A percentile compares a stretch with the other conserved stretches of the same genome.
Conservation (phyloP, 1,140 invertebrate species). For the Drosophila elegans region DNA sequence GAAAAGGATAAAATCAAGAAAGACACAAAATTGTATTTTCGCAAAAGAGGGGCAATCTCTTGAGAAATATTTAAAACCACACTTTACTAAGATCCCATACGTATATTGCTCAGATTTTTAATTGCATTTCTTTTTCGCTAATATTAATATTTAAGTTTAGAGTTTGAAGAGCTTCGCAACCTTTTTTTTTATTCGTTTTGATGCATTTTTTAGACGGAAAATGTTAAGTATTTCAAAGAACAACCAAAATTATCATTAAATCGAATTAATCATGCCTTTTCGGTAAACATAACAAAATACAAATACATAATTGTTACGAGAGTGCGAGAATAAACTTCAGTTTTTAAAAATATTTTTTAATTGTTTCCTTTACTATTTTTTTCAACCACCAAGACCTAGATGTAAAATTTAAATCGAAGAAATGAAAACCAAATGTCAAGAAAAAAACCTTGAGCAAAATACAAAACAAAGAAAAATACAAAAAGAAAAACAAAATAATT, state of each 20-base stretch:
- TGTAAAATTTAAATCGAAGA: constrained; percentile 13
- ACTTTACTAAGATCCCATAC: constrained; percentile 4
- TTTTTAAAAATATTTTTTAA: constrained; percentile 3
- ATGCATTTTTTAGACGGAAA: constrained; percentile 14
- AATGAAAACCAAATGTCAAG: constrained; percentile 5
- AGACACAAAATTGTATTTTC: constrained; percentile 8
- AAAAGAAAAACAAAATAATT: not conserved
- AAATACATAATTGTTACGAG: not conserved
- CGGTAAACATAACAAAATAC: not conserved
- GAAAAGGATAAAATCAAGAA: constrained; percentile 1
- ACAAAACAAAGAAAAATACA: constrained; percentile 4
- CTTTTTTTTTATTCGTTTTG: not conserved
- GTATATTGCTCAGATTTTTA: constrained; percentile 22
- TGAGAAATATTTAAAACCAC: constrained; percentile 5
- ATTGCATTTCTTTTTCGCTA: constrained; percentile 15
- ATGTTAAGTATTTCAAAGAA: constrained; percentile 8
- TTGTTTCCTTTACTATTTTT: not conserved
- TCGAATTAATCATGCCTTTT: constrained; percentile 3
- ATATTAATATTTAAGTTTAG: not conserved
- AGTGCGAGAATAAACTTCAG: constrained; percentile 17
- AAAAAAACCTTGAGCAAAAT: constrained; percentile 14
- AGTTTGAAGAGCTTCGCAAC: constrained; percentile 9
- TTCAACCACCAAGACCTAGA: constrained; percentile 14
- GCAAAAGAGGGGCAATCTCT: constrained; percentile 3
- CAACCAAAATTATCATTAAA: constrained; percentile 2